Percentiles rank a stretch among this genome's conserved stretches.
phyloP scores from a whole-genome alignment of 2,888 invertebrate species.

The Nomada ferruginata region DNA sequence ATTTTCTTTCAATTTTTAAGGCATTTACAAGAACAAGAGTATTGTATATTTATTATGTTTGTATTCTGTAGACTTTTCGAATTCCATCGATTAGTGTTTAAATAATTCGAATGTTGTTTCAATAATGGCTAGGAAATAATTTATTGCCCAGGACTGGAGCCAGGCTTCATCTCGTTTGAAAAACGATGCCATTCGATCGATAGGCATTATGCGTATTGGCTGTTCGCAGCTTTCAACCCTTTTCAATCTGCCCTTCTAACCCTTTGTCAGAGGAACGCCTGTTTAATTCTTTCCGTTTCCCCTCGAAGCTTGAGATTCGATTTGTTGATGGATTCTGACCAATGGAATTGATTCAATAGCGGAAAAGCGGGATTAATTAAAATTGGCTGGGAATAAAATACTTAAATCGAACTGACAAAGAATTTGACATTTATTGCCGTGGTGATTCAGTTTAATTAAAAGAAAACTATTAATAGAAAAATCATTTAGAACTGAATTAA shows the following conservation, averaged over 20 bases:
- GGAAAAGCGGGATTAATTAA: neutral
- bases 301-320: slow-evolving; percentile 5
- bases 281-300: slow-evolving; percentile 14
- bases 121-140: slow-evolving; percentile 46
- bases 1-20: no score
- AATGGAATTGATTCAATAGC: neutral
- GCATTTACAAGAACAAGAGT: no score
- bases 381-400: neutral
- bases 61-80: no score
- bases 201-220: slow-evolving; percentile 53
- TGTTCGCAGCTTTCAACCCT: slow-evolving; percentile 6
- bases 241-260: neutral
- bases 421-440: no score
- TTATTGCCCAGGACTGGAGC: neutral
- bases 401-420: no score
- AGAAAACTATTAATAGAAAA: no score
- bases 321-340: neutral
- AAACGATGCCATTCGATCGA: slow-evolving; percentile 34
- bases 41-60: no score
- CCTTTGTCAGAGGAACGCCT: slow-evolving; percentile 5
- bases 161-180: neutral
- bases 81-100: no score
- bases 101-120: slow-evolving; percentile 16
- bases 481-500: no score
- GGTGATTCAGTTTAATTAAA: no score